Percentiles rank a stretch among this genome's conserved stretches.
Conservation (phyloP, 1,140 invertebrate species). For the Oscheius sp. region DNA sequence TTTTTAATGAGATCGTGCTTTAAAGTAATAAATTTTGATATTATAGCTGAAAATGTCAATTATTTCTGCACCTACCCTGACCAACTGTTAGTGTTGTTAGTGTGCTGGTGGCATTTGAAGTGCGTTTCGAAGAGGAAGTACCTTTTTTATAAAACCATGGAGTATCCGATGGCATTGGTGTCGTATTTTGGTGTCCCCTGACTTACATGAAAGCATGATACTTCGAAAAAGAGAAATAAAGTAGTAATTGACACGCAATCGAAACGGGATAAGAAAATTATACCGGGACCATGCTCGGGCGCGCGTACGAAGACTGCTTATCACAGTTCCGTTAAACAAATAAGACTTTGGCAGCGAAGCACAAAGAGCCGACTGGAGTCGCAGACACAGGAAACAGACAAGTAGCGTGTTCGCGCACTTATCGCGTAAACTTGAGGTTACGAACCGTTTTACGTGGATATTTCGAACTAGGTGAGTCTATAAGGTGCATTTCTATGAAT, state of each 20-base stretch:
- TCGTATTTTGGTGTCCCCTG: no score
- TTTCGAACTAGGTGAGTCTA: no score
- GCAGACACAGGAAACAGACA: not conserved
- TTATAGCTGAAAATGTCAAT: no score
- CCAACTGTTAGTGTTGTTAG: not conserved
- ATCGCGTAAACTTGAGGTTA: not conserved
- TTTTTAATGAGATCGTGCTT: no score
- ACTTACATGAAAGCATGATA: not conserved
- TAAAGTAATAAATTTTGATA: no score
- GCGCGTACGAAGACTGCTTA: conserved; percentile 2
- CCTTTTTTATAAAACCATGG: conserved; percentile 5
- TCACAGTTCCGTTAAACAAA: conserved; percentile 4
- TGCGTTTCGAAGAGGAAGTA: not conserved
- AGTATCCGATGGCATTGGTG: not conserved
- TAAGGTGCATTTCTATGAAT: no score
- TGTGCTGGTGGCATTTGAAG: not conserved
- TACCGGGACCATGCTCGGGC: not conserved
- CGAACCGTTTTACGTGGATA: no score
- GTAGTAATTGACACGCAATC: not conserved
- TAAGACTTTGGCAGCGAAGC: not conserved
- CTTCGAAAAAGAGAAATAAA: conserved; percentile 1
- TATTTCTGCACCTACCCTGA: not conserved
- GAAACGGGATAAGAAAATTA: not conserved
- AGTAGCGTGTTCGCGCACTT: not conserved
- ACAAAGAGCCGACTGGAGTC: not conserved